Percentiles rank a stretch among this genome's conserved stretches.
These are phyloP conservation scores for Tortricodes alternella DNA, from an alignment of 2,888 invertebrate genomes.

Conservation along the genomic window DNA sequence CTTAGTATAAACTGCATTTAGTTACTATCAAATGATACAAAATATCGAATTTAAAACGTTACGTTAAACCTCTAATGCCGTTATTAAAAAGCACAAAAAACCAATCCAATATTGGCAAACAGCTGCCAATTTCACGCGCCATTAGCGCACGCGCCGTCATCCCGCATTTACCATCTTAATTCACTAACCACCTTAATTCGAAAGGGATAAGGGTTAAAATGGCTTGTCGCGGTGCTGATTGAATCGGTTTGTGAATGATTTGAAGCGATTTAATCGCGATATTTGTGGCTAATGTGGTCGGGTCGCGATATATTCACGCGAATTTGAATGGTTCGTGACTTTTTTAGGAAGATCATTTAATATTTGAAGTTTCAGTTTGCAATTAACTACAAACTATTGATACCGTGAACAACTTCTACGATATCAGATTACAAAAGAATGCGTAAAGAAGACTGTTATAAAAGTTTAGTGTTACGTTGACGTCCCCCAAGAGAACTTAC, in stretches of 20 bases:
- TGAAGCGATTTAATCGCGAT: conserved; percentile 19
- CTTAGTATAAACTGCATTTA: background rate
- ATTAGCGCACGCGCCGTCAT: conserved; percentile 62
- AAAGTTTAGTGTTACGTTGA: too few relatives aligned
- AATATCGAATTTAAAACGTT: conserved; percentile 8
- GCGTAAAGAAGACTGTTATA: too few relatives aligned
- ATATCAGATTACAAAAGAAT: too few relatives aligned
- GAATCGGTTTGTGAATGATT: conserved; percentile 17
- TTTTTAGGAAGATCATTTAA: background rate
- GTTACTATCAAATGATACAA: too few relatives aligned
- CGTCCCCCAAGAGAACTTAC: too few relatives aligned
- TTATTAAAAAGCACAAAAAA: conserved; percentile 39
- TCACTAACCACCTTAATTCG: background rate
- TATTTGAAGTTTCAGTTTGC: background rate
- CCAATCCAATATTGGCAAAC: conserved; percentile 55
- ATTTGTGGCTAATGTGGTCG: conserved; percentile 21
- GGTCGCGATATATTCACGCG: background rate
- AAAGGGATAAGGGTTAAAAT: background rate
- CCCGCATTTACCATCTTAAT: conserved; percentile 32
- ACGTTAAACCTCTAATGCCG: conserved; percentile 20
- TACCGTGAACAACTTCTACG: too few relatives aligned
- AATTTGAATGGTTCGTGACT: background rate
- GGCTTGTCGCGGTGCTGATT: background rate
- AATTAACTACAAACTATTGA: too few relatives aligned
- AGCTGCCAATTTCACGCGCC: conserved; percentile 64